phyloP scores from a whole-genome alignment of 1,140 invertebrate genomes.

The Papilio xuthus region DNA sequence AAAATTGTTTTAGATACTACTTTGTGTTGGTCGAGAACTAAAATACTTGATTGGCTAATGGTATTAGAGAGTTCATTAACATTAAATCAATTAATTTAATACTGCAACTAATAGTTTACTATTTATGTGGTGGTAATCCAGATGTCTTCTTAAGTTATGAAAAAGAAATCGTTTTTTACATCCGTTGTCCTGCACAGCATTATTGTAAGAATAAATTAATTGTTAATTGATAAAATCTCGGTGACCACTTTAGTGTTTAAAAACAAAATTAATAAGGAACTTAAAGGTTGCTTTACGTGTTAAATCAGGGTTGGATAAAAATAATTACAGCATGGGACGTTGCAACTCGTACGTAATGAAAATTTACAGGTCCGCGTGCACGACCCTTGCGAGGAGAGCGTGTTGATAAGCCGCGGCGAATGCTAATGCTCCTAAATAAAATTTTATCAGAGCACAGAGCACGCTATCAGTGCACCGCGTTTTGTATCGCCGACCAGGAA shows the following conservation, averaged over 20 bases:
- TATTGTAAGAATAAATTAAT: conserved; percentile 9
- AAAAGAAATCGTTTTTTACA: background rate
- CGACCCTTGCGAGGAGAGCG: conserved; percentile 45
- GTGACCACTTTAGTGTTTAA: background rate
- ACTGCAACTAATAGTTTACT: background rate
- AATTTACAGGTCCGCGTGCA: conserved; percentile 44
- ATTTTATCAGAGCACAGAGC: conserved; percentile 62
- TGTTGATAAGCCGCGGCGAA: conserved; percentile 61
- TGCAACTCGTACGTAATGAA: conserved; percentile 35
- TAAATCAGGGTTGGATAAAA: conserved; percentile 17
- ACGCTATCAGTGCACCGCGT: conserved; percentile 55
- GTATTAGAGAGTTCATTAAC: background rate
- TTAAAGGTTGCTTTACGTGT: conserved; percentile 15
- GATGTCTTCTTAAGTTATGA: background rate
- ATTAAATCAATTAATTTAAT: background rate
- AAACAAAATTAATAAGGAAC: conserved; percentile 14
- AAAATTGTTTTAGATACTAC: background rate
- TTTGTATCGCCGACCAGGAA: conserved; percentile 48
- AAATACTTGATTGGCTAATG: background rate
- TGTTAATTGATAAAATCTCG: background rate
- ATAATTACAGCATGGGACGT: conserved; percentile 33
- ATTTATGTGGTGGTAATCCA: background rate
- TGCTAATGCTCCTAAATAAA: conserved; percentile 71
- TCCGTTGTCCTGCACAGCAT: background rate
- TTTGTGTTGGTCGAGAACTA: background rate